A percentile compares a stretch with the other conserved stretches of the same genome.
Evolutionary conservation across 2,888 invertebrate species (phyloP).

Genomic region (Polyploca ridens): DNA sequence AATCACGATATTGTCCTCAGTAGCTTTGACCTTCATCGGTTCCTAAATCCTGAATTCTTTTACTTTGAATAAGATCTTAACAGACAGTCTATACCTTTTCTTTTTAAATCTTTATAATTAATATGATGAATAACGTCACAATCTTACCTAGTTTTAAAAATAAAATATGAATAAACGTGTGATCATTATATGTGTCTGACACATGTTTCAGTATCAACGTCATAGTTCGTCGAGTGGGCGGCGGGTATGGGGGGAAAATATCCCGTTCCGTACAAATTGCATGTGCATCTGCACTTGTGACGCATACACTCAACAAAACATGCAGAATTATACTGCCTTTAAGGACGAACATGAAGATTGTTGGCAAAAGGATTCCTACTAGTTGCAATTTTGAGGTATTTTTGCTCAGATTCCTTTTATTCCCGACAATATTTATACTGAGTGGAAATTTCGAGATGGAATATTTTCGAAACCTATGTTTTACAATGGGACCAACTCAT

Average conservation of each 20-base stretch:
- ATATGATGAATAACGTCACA: no score
- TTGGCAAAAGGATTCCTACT: conserved; percentile 83
- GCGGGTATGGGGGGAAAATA: conserved; percentile 89
- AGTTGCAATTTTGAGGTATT: conserved; percentile 78
- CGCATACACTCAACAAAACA: conserved; percentile 84
- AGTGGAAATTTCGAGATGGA: no score
- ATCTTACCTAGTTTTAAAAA: not conserved
- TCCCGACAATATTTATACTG: no score
- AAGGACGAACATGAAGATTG: conserved; percentile 84
- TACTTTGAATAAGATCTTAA: no score
- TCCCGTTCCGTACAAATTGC: conserved; percentile 83
- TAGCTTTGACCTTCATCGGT: no score
- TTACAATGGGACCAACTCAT: no score
- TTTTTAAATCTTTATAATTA: no score
- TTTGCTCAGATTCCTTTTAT: not conserved
- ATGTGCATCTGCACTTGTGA: conserved; percentile 74
- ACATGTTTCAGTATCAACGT: conserved; percentile 85
- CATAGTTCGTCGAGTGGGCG: conserved; percentile 63
- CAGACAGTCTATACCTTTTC: no score
- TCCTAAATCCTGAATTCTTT: no score
- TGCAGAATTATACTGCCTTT: conserved; percentile 87
- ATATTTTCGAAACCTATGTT: no score
- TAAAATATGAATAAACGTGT: not conserved
- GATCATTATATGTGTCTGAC: not conserved
- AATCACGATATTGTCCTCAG: no score